Percentiles rank a stretch among this genome's conserved stretches.
phyloP scores from a whole-genome alignment of 1,140 invertebrate species.

The Drosophila sturtevanti region DNA sequence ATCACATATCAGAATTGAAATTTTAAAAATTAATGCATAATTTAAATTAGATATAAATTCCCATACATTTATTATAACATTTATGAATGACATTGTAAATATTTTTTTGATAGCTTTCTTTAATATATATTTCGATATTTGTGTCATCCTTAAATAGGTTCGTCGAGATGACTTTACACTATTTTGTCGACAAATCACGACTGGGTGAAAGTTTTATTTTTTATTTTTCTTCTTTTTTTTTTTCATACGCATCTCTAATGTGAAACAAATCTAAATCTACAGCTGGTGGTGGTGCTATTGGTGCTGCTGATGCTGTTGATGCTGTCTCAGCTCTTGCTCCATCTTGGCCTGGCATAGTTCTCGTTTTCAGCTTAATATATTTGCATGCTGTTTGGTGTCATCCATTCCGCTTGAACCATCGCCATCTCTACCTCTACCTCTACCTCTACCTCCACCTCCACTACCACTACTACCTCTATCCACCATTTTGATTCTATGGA shows the following conservation, averaged over 20 bases:
- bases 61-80: too few relatives aligned
- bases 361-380: conserved; percentile 60
- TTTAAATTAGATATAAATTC: too few relatives aligned
- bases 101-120: too few relatives aligned
- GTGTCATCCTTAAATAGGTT: background rate
- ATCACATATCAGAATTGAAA: too few relatives aligned
- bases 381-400: conserved; percentile 38
- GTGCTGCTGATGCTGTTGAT: background rate
- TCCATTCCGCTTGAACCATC: background rate
- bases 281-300: conserved; percentile 25
- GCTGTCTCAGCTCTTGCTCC: conserved; percentile 11
- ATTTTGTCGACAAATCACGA: conserved; percentile 3
- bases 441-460: background rate
- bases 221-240: background rate
- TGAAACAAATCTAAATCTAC: conserved; percentile 14
- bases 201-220: background rate
- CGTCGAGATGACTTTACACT: background rate
- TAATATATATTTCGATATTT: too few relatives aligned
- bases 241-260: conserved; percentile 5
- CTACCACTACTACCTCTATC: background rate
- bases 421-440: background rate
- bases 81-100: too few relatives aligned
- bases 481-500: conserved; percentile 8
- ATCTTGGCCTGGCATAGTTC: conserved; percentile 35
- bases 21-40: too few relatives aligned